Conservation (phyloP, 1,140 invertebrate genomes). For the Diprion similis region DNA sequence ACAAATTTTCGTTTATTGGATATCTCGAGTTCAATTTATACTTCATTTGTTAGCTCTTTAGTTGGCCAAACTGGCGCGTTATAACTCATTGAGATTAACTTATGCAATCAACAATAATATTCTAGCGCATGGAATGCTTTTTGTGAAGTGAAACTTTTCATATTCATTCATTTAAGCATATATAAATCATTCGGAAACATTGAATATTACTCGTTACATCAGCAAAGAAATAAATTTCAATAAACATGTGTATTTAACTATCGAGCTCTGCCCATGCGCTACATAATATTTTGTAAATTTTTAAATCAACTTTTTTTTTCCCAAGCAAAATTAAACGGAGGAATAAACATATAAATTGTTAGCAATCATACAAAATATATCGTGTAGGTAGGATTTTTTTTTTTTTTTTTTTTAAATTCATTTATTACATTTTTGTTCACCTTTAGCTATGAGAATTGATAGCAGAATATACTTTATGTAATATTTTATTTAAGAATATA, state of each 20-base stretch:
- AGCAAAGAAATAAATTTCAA: too few species aligned
- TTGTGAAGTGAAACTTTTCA: too few species aligned
- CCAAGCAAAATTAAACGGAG: slow-evolving; percentile 11
- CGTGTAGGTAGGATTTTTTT: slow-evolving; percentile 30
- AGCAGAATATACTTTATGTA: slow-evolving; percentile 57
- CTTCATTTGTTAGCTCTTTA: neutral
- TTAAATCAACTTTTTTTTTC: slow-evolving; percentile 6
- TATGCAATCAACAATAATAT: neutral
- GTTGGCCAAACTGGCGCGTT: neutral
- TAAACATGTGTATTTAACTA: too few species aligned
- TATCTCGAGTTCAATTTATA: too few species aligned
- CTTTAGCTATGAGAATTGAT: slow-evolving; percentile 57
- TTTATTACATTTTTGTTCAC: slow-evolving; percentile 35
- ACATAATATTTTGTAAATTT: too few species aligned
- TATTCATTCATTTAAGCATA: too few species aligned
- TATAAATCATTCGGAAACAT: too few species aligned
- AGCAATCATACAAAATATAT: slow-evolving; percentile 20
- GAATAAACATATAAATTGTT: slow-evolving; percentile 5
- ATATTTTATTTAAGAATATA: slow-evolving; percentile 59
- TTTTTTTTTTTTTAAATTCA: slow-evolving; percentile 29
- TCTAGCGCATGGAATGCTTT: neutral
- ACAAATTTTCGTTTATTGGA: too few species aligned
- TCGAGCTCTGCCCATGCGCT: too few species aligned
- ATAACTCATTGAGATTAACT: neutral
- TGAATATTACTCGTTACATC: too few species aligned